Evolutionary conservation across 2,113 vertebrate genomes (phyloP), one percentile per base, ranked within the genome.

Genomic region (Pantherophis guttatus): DNA sequence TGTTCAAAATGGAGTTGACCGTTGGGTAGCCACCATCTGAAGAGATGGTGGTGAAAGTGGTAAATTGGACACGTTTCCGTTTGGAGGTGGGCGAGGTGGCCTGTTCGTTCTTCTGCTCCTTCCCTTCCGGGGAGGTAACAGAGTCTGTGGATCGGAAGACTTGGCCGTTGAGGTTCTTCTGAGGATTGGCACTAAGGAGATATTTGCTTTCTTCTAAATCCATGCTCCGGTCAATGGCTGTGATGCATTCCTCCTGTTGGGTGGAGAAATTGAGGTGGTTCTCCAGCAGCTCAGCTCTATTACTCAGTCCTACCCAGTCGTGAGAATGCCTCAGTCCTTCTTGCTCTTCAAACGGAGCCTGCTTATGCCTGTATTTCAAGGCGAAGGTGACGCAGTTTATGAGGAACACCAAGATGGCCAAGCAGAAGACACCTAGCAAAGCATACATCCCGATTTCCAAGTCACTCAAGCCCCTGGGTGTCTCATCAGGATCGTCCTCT

Each of bases 381-480:
- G 98, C 98, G 26, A 99, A 99, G 33, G 98, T 97, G 93, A 98
- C 97, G 1, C 99, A 99, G 94, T 99, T 99, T 24, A 98, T 97
- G 0, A 99, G 97, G 97, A 99, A 99, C 55, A 99, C 99, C 48
- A 99, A 87, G 87, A 99, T 99, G 33, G 99, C 99, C 96, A 99
- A 96, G 95, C 99, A 99, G 94, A 99, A 99, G 94, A 99, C 99
- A 0, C 98, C 98, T 65, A 99, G 92, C 81, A 99, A 96, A 1
- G 98, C 99, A 0, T 99, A 99, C 99, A 99, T 99, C 1, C 99
- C 99, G 2, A 99, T 98, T 97, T 99, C 99, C 92, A 99, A 96
- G 96, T 99, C 99, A 0, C 98, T 98, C n/a, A 99, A 98, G 0
- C 98, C 98, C 8, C 98, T 94, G 29, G 98, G 94, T 0, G 97